Percentiles rank a stretch among this genome's conserved stretches.
Evolutionary conservation across 2,113 vertebrate genomes (phyloP).

Genomic region (Sakesphorus luctuosus): DNA sequence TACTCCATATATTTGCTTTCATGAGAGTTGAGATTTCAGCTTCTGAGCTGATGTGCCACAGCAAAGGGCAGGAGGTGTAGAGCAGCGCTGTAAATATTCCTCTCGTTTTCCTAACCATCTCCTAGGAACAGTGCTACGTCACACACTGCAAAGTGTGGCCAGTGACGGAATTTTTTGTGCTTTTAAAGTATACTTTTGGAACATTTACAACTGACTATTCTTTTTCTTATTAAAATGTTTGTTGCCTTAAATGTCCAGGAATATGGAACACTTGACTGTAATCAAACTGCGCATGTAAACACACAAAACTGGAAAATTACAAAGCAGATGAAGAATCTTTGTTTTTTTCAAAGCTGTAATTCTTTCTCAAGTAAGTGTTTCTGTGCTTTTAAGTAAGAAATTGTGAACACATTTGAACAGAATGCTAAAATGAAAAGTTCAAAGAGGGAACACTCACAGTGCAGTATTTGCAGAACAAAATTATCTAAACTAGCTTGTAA

Average conservation of each 20-base stretch:
- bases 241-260: conserved; percentile 30
- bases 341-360: not conserved
- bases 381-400: not conserved
- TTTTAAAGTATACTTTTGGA: conserved; percentile 41
- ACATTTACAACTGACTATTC: not conserved
- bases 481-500: not conserved
- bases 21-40: not conserved
- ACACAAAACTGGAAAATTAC: conserved; percentile 8
- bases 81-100: not conserved
- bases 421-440: conserved; percentile 1
- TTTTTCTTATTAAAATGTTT: conserved; percentile 32
- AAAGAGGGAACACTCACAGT: not conserved
- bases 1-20: not conserved
- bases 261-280: not conserved
- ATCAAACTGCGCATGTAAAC: not conserved
- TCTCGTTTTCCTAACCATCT: not conserved
- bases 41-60: not conserved
- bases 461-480: not conserved
- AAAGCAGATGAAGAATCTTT: not conserved
- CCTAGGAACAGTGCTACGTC: not conserved
- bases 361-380: not conserved
- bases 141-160: not conserved
- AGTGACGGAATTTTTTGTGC: not conserved
- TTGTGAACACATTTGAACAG: not conserved
- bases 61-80: fast-evolving